Conservation (phyloP, 2,888 invertebrate species). For the Sinhomidia bicolor region DNA sequence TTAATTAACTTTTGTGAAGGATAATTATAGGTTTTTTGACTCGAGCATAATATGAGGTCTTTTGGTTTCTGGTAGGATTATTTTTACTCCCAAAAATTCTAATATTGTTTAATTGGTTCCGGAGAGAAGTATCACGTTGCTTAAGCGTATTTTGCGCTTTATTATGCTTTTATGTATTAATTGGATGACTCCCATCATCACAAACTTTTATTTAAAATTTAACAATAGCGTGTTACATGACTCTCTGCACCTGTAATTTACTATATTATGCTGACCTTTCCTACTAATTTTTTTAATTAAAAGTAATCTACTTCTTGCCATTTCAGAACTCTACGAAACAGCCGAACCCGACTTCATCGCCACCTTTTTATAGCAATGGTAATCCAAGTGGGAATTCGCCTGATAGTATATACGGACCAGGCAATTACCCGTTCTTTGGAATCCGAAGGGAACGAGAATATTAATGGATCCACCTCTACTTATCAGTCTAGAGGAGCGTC, state of each 20-base stretch:
- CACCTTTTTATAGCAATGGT: slow-evolving; percentile 92
- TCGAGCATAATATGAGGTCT: too few species aligned
- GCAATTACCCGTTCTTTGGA: slow-evolving; percentile 83
- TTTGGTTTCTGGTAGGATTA: too few species aligned
- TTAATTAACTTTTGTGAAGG: too few species aligned
- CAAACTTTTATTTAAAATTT: too few species aligned
- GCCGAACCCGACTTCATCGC: slow-evolving; percentile 92
- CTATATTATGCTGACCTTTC: neutral
- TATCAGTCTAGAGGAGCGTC: neutral
- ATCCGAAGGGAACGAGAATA: neutral
- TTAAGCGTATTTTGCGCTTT: too few species aligned
- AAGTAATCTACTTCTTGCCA: neutral
- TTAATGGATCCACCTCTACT: neutral
- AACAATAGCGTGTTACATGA: neutral
- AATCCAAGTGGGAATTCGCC: slow-evolving; percentile 88
- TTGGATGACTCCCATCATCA: too few species aligned
- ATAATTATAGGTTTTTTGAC: too few species aligned
- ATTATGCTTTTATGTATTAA: too few species aligned
- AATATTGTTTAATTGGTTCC: too few species aligned
- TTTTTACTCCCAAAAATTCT: too few species aligned
- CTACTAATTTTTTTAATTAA: too few species aligned
- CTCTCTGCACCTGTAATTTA: neutral
- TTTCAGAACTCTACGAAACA: slow-evolving; percentile 89
- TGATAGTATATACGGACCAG: slow-evolving; percentile 90
- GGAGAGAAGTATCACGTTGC: too few species aligned